Evolutionary conservation across 2,797 vertebrate genomes (phyloP), one percentile per base, ranked within the genome.

Genomic region (Pogonophryne albipinna): DNA sequence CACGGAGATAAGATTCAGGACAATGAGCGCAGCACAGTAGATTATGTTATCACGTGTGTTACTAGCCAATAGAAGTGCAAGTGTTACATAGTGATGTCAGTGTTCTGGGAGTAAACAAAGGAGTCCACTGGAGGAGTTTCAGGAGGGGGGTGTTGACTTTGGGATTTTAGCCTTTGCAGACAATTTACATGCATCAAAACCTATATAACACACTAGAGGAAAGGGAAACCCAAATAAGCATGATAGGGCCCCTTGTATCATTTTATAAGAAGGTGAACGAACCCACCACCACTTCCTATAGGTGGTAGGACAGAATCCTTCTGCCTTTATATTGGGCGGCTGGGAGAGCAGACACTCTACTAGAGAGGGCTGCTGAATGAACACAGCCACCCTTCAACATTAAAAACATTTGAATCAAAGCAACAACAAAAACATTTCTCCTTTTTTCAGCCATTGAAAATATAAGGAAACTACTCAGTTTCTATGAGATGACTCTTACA

Each of bases 201-300:
- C 27, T 27, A 27, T 38, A 9, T 9, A 38, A 38, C 6, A 38
- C 34, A 38, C 27, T 5, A 38, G 1, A 38, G 34, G 34, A 38
- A 38, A 38, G 34, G 34, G 34, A 38, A 38, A 38, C 34, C 8
- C 34, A 6, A 38, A 38, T 38, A 9, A 38, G 34, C 34, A 38
- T 9, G 8, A 38, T 6, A 38, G 34, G 7, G 34, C 34, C 34
- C 34, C 34, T 9, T 38, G 6, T 10, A 9, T 5, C 5, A 31
- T 10, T 51, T 34, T 91, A 65, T 96, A 23, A 91, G 94, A 87
- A 90, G 94, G 95, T 92, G 95, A 96, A 96, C 95, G 95, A 96
- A 92, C 95, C 94, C 80, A 16, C 81, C 88, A 93, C 85, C n/a
- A 13, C 19, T 17, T 7, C 31, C 93, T 96, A n/a, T 9, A 8